Evolutionary conservation across 2,113 vertebrate species (phyloP).

Genomic region (Cettia cetti): DNA sequence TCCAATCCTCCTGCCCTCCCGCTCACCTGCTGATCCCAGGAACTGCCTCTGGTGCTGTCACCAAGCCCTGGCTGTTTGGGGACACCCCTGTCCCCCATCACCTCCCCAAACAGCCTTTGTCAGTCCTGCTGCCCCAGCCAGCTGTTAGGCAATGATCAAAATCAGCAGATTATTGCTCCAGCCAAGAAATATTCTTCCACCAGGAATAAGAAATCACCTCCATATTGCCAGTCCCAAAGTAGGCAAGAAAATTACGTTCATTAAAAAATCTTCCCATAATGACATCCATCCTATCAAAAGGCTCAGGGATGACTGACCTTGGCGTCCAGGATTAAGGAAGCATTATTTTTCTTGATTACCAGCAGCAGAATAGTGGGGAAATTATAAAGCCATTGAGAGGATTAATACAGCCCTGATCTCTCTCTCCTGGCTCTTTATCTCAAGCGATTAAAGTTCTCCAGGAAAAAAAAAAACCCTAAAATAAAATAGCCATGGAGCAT

Average conservation of each 20-base stretch:
- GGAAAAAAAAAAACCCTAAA: neutral
- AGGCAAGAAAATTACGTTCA: neutral
- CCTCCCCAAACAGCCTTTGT: neutral
- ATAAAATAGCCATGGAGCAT: conserved; percentile 42
- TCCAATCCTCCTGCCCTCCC: neutral
- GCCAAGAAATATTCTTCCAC: conserved; percentile 16
- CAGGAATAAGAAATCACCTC: neutral
- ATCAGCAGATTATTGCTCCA: neutral
- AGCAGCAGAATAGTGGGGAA: conserved; percentile 64
- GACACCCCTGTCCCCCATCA: neutral
- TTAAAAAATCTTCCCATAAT: conserved; percentile 44
- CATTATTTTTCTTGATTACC: conserved; percentile 77
- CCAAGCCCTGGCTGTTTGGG: neutral
- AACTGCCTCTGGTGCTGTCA: neutral
- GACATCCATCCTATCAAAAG: conserved; percentile 55
- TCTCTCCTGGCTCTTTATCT: conserved; percentile 76
- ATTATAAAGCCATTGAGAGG: conserved; percentile 81
- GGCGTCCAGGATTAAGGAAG: conserved; percentile 61
- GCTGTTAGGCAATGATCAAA: conserved; percentile 10
- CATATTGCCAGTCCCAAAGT: neutral
- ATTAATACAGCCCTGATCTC: conserved; percentile 76
- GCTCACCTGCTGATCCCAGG: neutral
- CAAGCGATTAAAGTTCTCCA: conserved; percentile 74
- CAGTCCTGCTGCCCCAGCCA: neutral
- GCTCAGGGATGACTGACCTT: conserved; percentile 66